These are phyloP conservation scores for pig (Sus scrofa) DNA, from an alignment of 2,113 vertebrate species.

Conservation along the genomic window DNA sequence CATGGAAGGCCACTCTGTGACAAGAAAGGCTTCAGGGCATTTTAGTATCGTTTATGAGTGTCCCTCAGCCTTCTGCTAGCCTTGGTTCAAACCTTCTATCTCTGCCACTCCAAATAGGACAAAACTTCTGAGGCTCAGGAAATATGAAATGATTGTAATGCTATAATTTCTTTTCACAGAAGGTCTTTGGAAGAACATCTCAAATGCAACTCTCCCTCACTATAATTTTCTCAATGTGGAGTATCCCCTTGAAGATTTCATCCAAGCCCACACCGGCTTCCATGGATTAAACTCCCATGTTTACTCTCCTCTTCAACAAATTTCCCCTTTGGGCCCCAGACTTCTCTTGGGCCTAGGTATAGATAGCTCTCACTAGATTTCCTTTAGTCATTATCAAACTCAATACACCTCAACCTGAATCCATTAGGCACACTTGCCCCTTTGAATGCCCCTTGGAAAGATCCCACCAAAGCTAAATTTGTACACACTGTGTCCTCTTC, in stretches of 20 bases:
- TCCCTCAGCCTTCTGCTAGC: background rate
- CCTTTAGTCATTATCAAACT: constrained; percentile 2
- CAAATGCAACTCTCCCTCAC: background rate
- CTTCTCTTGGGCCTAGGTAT: background rate
- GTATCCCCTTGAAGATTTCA: background rate
- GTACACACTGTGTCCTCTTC: background rate
- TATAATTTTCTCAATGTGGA: background rate
- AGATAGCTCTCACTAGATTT: background rate
- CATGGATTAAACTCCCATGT: background rate
- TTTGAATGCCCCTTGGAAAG: background rate
- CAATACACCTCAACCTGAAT: background rate
- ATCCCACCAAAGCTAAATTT: background rate
- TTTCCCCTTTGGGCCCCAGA: background rate
- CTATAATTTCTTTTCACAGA: background rate
- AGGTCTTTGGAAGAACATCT: background rate
- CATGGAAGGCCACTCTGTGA: background rate
- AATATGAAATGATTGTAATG: background rate
- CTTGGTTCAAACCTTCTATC: background rate
- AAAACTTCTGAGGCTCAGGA: background rate
- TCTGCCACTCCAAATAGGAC: background rate
- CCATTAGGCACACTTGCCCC: background rate
- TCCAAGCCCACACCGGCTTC: background rate
- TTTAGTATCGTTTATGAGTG: background rate
- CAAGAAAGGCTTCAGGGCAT: background rate
- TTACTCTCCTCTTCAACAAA: background rate